These are phyloP conservation scores for Linurgus olivaceus DNA, from an alignment of 2,797 vertebrate genomes.

Conservation along the genomic window DNA sequence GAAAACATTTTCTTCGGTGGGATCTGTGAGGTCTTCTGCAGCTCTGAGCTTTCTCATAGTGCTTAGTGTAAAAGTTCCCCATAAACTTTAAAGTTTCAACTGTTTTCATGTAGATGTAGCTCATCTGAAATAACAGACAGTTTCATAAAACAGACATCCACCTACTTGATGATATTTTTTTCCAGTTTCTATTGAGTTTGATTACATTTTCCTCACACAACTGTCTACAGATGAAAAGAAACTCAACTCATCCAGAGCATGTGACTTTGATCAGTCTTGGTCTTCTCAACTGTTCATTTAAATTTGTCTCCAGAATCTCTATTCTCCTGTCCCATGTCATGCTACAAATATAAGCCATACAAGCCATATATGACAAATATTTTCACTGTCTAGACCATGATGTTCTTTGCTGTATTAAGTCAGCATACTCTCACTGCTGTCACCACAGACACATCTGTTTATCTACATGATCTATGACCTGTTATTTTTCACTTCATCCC, in stretches of 20 bases:
- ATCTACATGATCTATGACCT: neutral
- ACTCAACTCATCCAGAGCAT: accelerated
- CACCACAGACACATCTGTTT: neutral
- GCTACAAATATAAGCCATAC: neutral
- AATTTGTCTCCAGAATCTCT: neutral
- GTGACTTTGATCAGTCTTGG: neutral
- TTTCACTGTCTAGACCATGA: neutral
- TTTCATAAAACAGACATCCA: neutral
- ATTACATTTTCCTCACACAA: neutral
- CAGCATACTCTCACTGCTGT: neutral
- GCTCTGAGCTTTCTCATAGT: neutral
- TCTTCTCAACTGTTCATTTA: neutral
- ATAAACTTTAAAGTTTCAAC: neutral
- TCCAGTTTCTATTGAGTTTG: neutral
- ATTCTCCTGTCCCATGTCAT: neutral
- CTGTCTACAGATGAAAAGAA: neutral
- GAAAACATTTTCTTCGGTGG: neutral
- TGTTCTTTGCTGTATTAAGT: neutral
- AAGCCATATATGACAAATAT: neutral
- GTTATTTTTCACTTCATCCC: neutral
- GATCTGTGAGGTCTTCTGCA: neutral
- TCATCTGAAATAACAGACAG: neutral
- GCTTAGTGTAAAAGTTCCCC: neutral
- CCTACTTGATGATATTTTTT: neutral
- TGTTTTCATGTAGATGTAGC: neutral